Evolutionary conservation across 2,888 invertebrate genomes (phyloP).

Genomic region (Lissocephala sabroskyi): DNA sequence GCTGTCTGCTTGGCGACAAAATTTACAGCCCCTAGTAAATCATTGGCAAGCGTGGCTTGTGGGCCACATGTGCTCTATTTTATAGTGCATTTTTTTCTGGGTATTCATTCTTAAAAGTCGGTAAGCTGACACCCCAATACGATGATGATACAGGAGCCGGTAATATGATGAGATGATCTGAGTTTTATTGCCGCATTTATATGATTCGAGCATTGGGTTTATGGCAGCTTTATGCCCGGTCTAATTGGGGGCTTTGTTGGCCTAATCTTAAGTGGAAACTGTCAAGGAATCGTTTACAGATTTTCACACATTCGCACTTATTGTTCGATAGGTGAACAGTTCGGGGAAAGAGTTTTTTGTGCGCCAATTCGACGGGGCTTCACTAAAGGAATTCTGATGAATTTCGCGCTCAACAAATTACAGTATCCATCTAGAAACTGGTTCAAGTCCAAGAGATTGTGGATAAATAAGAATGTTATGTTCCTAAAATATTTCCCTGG

Average conservation of each 20-base stretch:
- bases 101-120: constrained; percentile 33
- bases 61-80: constrained; percentile 35
- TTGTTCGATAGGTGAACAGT: constrained; percentile 5
- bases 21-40: constrained; percentile 52
- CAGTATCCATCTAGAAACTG: no score
- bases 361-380: background rate
- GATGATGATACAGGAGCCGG: background rate
- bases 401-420: no score
- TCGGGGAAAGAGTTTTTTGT: constrained; percentile 25
- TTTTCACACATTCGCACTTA: constrained; percentile 36
- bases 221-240: constrained; percentile 12
- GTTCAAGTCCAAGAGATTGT: no score
- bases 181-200: constrained; percentile 8
- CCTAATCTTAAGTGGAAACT: constrained; percentile 37
- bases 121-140: no score
- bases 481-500: no score
- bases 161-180: background rate
- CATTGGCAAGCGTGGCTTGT: constrained; percentile 14
- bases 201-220: constrained; percentile 20
- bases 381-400: no score
- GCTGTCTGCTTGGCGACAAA: constrained; percentile 31
- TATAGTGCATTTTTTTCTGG: background rate
- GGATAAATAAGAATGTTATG: no score
- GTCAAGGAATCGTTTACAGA: constrained; percentile 17
- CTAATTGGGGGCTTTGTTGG: constrained; percentile 56